Evolutionary conservation across 2,888 invertebrate genomes (phyloP), one percentile per base, ranked within the genome.

Genomic region (Byasa hedistus): DNA sequence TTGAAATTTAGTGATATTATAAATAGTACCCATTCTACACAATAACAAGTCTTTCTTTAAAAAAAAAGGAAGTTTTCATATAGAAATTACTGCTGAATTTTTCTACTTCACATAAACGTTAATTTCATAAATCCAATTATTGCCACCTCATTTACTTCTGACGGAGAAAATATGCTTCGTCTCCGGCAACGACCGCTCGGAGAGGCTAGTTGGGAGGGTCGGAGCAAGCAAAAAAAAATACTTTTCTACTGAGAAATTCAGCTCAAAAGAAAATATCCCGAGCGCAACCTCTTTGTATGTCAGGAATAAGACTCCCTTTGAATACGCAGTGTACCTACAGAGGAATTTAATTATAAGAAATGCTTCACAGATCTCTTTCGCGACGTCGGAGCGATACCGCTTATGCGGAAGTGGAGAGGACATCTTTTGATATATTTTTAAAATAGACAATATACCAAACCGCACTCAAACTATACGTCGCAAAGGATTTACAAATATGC

Each of bases 301-400:
- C 67, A 67, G 63, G 63, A 67, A 67, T 69, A 72, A 70, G 69
- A 65, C 68, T 68, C 58, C 68, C 71, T 74, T 74, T 75, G 72
- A 72, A 60, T 63, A 59, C 60, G 59, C 22, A 67, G 66, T 63
- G 69, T 69, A 69, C 70, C 68, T 73, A 68, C 69, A 59, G 69
- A 68, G 60, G 71, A 75, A 71, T 70, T 74, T 73, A 73, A 75
- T 74, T 74, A 75, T 72, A 72, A 68, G 70, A 72, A 73, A 73
- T 69, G 68, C 58, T 66, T 52, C 19, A 19, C 44, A 54, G 58
- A 62, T 62, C 62, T 62, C 54, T 65, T 62, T 57, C 52, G 44
- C 32, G 62, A 44, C 57, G 58, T 58, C n/a, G 57, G 51, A 52
- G 51, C 54, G 39, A 36, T 52, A 57, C 54, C 24, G 22, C 52